Conservation (phyloP, 1,140 invertebrate species). For the Ericerus pela region DNA sequence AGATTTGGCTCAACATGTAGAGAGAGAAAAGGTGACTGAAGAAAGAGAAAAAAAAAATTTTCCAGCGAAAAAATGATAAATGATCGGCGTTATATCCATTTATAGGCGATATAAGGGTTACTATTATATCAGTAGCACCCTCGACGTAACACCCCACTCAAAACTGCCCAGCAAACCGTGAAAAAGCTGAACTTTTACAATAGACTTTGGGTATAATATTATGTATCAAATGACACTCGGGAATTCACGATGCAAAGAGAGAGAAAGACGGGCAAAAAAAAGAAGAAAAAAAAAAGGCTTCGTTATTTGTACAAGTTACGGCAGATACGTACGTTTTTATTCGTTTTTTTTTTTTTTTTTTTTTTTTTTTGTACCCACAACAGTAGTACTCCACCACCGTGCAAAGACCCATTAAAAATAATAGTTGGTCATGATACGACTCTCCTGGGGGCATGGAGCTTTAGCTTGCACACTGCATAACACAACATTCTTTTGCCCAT, state of each 20-base stretch:
- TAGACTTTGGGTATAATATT: conserved; percentile 11
- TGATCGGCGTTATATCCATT: conserved; percentile 3
- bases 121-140: neutral
- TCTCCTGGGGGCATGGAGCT: neutral
- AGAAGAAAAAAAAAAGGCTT: conserved; percentile 7
- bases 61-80: conserved; percentile 13
- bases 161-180: conserved; percentile 9
- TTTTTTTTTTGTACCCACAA: too few relatives aligned
- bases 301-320: neutral
- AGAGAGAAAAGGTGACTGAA: too few relatives aligned
- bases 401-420: neutral
- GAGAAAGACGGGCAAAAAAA: too few relatives aligned
- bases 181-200: conserved; percentile 12
- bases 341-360: too few relatives aligned
- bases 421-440: conserved; percentile 4
- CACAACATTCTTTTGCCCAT: too few relatives aligned
- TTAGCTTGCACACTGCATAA: neutral
- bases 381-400: too few relatives aligned
- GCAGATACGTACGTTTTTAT: neutral
- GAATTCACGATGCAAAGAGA: too few relatives aligned
- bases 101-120: conserved; percentile 4
- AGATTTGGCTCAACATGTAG: too few relatives aligned
- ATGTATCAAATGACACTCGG: conserved; percentile 11
- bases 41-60: too few relatives aligned
- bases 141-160: conserved; percentile 3